Evolutionary conservation across 2,797 vertebrate genomes (phyloP).

Genomic region (Chloroceryle inda): DNA sequence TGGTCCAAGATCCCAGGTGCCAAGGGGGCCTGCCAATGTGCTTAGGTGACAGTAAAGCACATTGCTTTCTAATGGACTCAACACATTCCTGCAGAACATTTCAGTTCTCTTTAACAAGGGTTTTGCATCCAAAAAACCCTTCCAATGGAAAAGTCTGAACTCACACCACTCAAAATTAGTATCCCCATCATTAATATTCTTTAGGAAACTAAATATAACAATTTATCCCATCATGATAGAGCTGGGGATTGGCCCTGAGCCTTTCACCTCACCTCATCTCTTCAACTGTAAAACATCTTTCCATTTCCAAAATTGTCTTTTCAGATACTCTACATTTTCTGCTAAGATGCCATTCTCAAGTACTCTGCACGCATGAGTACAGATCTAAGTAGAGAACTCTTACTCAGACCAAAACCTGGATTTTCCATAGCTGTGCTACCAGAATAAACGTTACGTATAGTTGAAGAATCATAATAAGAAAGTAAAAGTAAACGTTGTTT

Average conservation of each 20-base stretch:
- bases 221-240: background rate
- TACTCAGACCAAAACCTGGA: background rate
- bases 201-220: background rate
- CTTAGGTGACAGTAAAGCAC: background rate
- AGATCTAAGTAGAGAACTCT: background rate
- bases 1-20: background rate
- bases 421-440: background rate
- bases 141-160: background rate
- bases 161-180: background rate
- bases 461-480: background rate
- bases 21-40: background rate
- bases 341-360: background rate
- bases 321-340: background rate
- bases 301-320: background rate
- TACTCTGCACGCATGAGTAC: background rate
- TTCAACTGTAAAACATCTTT: background rate
- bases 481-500: background rate
- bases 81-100: background rate
- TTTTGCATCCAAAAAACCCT: conserved; percentile 12
- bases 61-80: background rate
- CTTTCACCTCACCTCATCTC: background rate
- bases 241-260: background rate
- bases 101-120: background rate
- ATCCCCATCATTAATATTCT: background rate
- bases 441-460: background rate